Base-by-base conservation (phyloP, 2,797 vertebrate genomes). In the Epinephelus awoara region DNA sequence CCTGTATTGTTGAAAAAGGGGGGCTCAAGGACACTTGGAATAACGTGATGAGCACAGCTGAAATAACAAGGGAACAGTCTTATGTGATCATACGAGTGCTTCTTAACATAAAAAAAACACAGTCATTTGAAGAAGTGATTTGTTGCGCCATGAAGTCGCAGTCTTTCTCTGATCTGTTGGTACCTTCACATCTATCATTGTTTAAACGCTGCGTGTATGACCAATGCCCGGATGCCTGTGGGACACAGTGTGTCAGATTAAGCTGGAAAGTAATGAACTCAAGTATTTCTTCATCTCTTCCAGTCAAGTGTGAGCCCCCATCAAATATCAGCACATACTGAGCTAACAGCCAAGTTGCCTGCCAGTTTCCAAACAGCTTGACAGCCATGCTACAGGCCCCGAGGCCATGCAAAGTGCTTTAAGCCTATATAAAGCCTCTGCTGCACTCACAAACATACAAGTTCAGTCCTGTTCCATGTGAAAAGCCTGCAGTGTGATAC, bases 311-410 rank as follows among this genome's bases (percentile, higher is more conserved):
- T 52, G 52, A 67, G 49, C 55, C 14, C 57, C 55, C 42, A 63
- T 87, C 77, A 87, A 82, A 79, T 75, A 75, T 77, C 63, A 70
- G 44, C 50, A 50, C 58, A 80, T 44, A 74, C 23, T 72, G 34
- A 8, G 42, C 58, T 82, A 87, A 87, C 58, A 81, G 62, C 17
- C 21, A 52, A 54, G 74, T 52, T 46, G n/a, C 19, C 83, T 77
- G 78, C 47, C 74, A 88, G 59, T 77, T 86, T 82, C 77, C 77
- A 77, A 86, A 87, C 67, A 76, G 69, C 66, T 68, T 81, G 89
- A 87, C 81, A 88, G 82, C 42, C 21, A 0, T 15, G 52, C 65
- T 83, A 27, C 23, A 50, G 66, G 68, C 73, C 86, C 77, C 0
- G 19, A 55, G 74, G 88, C 72, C 65, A 82, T 77, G 61, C 72